Percentiles rank a stretch among this genome's conserved stretches.
Evolutionary conservation across 2,888 invertebrate species (phyloP).

Genomic region (Hemicrepidius hirtus): DNA sequence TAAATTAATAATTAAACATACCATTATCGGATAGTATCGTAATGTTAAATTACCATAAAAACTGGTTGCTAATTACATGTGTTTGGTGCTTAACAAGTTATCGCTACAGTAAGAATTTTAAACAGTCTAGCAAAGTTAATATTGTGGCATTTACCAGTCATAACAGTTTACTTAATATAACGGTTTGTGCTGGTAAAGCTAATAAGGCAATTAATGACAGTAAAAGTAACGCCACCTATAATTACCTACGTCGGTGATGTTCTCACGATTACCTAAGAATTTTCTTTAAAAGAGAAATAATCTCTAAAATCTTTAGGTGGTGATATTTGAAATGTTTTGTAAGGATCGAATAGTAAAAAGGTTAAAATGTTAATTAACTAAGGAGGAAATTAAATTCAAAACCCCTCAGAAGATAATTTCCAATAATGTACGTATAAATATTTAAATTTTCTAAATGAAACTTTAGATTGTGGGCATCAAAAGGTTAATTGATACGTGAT

Average conservation of each 20-base stretch:
- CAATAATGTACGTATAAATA: slow-evolving; percentile 1
- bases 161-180: slow-evolving; percentile 20
- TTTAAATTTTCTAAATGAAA: slow-evolving; percentile 2
- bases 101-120: slow-evolving; percentile 2
- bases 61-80: neutral
- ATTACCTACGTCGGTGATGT: neutral
- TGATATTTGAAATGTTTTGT: too few species aligned
- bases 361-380: too few species aligned
- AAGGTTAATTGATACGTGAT: slow-evolving; percentile 10
- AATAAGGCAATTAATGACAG: neutral
- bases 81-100: neutral
- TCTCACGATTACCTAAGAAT: neutral
- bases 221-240: slow-evolving; percentile 6
- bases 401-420: neutral
- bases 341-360: too few species aligned
- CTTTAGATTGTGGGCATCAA: neutral
- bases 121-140: slow-evolving; percentile 1
- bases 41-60: slow-evolving; percentile 2
- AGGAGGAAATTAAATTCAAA: neutral
- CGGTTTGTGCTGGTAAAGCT: neutral
- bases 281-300: neutral
- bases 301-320: too few species aligned
- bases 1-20: too few species aligned
- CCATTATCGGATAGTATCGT: too few species aligned
- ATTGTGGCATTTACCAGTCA: slow-evolving; percentile 2